Percentiles rank a stretch among this genome's conserved stretches.
These are phyloP conservation scores for Pseudachorutes palmiensis DNA, from an alignment of 1,140 invertebrate genomes.

Conservation along the genomic window DNA sequence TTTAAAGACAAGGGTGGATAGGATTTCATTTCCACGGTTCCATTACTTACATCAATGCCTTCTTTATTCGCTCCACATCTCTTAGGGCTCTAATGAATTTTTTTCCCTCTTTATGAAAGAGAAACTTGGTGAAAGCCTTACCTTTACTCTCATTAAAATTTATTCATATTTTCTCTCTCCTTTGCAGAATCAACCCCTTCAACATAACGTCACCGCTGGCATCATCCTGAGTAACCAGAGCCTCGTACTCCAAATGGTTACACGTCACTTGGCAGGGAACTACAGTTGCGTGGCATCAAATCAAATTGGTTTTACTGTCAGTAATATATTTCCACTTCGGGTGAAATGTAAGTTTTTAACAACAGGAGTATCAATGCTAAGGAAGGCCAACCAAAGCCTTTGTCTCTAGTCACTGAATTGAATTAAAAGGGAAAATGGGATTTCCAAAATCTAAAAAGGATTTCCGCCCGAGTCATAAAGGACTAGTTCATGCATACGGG, in stretches of 20 bases:
- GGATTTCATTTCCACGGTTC: conserved; percentile 4
- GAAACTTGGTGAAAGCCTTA: not conserved
- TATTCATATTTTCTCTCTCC: conserved; percentile 3
- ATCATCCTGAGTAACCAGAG: conserved; percentile 45
- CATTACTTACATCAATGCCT: conserved; percentile 6
- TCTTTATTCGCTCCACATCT: not conserved
- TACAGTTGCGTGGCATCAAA: conserved; percentile 66
- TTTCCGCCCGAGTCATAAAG: too few relatives aligned
- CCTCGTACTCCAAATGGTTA: conserved; percentile 43
- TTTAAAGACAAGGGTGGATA: not conserved
- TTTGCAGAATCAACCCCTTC: conserved; percentile 39
- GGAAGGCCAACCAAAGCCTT: too few relatives aligned
- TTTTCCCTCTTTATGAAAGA: not conserved
- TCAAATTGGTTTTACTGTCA: conserved; percentile 69
- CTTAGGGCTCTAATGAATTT: not conserved
- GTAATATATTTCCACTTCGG: conserved; percentile 62
- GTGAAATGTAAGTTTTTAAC: conserved; percentile 66
- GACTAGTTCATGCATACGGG: too few relatives aligned
- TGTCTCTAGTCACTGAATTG: not conserved
- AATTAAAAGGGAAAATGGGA: not conserved
- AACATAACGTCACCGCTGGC: conserved; percentile 44
- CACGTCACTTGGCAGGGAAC: conserved; percentile 44
- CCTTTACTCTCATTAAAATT: not conserved
- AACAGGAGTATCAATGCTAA: too few relatives aligned
- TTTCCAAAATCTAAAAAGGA: too few relatives aligned